phyloP scores from a whole-genome alignment of 2,797 vertebrate species.

The Premnoplex brunnescens region DNA sequence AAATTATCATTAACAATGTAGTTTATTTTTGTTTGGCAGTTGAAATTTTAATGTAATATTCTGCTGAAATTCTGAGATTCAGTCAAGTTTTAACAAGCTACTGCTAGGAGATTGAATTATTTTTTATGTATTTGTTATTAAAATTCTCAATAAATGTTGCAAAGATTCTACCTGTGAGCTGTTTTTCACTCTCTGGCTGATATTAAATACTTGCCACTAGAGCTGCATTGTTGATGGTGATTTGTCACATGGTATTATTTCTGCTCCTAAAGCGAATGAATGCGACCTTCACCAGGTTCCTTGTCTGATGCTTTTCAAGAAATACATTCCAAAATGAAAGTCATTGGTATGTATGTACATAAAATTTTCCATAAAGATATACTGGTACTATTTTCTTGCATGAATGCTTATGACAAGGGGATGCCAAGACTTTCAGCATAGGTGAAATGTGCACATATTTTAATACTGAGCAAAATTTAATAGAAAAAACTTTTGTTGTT shows the following conservation, averaged over 20 bases:
- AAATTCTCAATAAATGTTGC: constrained; percentile 64
- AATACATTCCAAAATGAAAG: constrained; percentile 25
- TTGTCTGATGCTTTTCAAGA: constrained; percentile 35
- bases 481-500: background rate
- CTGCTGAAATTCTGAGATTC: constrained; percentile 34
- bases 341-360: background rate
- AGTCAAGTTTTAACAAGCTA: constrained; percentile 49
- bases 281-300: constrained; percentile 17
- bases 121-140: constrained; percentile 56
- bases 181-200: constrained; percentile 15
- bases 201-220: constrained; percentile 38
- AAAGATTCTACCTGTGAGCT: constrained; percentile 35
- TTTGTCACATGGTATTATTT: constrained; percentile 56
- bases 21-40: constrained; percentile 39
- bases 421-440: background rate
- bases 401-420: constrained; percentile 40
- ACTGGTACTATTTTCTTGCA: background rate
- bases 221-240: constrained; percentile 30
- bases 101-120: constrained; percentile 11
- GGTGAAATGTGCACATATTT: constrained; percentile 40
- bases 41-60: constrained; percentile 54
- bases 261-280: constrained; percentile 3
- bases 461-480: constrained; percentile 31
- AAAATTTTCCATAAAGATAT: constrained; percentile 31
- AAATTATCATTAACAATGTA: constrained; percentile 46